Conservation (phyloP, 2,113 vertebrate species). For the Ameiurus melas region DNA sequence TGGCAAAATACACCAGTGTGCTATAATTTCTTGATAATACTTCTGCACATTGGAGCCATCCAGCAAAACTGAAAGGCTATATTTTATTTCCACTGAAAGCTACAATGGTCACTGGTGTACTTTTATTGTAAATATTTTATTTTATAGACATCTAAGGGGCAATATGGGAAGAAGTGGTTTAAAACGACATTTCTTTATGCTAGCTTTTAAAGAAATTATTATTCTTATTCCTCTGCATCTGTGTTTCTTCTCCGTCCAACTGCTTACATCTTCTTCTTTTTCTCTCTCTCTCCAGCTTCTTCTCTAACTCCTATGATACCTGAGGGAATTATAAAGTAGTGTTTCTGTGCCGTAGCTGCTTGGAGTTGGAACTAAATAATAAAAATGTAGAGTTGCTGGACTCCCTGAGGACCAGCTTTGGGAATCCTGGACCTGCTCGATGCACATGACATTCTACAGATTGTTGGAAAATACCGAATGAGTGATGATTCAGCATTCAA, state of each 20-base stretch:
- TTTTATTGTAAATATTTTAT: slow-evolving; percentile 11
- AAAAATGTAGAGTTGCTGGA: neutral
- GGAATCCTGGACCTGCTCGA: neutral
- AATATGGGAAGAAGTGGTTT: neutral
- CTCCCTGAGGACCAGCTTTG: neutral
- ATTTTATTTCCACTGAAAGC: slow-evolving; percentile 12
- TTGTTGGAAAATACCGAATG: slow-evolving; percentile 8
- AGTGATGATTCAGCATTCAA: slow-evolving; percentile 19
- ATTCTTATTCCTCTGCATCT: neutral
- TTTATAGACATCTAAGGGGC: slow-evolving; percentile 8
- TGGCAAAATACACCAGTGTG: neutral
- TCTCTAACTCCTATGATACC: neutral
- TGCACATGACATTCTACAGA: neutral
- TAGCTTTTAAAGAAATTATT: neutral
- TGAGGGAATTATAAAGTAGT: neutral
- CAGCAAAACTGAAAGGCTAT: neutral
- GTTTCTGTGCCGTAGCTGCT: neutral
- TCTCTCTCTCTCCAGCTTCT: neutral
- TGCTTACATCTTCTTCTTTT: neutral
- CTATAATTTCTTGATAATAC: slow-evolving; percentile 4
- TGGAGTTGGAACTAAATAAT: neutral
- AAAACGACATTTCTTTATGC: neutral
- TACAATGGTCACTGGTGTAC: neutral
- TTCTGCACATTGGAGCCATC: neutral
- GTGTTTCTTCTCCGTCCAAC: neutral